Evolutionary conservation across 1,140 invertebrate genomes (phyloP).

Genomic region (Drosophila parvula): DNA sequence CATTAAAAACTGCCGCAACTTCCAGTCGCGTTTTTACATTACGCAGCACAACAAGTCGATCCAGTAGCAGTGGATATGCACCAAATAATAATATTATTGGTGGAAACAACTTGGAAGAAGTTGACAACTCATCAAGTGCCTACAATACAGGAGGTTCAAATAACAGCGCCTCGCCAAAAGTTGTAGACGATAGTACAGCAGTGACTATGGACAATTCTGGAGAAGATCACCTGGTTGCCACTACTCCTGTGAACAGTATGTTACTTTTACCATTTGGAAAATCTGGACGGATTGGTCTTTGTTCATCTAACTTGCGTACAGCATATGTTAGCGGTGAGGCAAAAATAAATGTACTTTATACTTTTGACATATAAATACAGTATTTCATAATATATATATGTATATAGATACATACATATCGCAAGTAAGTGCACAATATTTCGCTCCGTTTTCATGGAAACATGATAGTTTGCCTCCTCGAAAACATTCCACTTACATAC

Average conservation of each 20-base stretch:
- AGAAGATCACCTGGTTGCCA: slow-evolving; percentile 22
- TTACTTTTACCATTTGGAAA: slow-evolving; percentile 61
- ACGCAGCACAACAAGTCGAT: slow-evolving; percentile 65
- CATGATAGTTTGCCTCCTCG: too few species aligned
- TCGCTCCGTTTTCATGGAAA: too few species aligned
- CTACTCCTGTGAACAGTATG: slow-evolving; percentile 42
- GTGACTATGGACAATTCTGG: slow-evolving; percentile 9
- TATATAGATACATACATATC: too few species aligned
- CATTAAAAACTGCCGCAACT: slow-evolving; percentile 21
- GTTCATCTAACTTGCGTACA: slow-evolving; percentile 34
- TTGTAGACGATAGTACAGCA: slow-evolving; percentile 27
- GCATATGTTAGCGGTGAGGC: slow-evolving; percentile 21
- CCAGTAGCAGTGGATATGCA: slow-evolving; percentile 64
- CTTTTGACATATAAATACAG: neutral
- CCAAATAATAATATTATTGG: slow-evolving; percentile 26
- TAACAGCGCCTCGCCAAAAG: slow-evolving; percentile 87
- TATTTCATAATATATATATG: neutral
- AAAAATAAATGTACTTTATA: neutral
- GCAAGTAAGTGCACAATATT: too few species aligned
- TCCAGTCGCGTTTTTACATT: slow-evolving; percentile 61
- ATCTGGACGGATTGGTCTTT: slow-evolving; percentile 45
- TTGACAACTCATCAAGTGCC: slow-evolving; percentile 89
- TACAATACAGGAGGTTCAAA: slow-evolving; percentile 92
- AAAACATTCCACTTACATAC: too few species aligned
- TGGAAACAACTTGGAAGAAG: slow-evolving; percentile 83